Conservation (phyloP, 37 sponge, comb jelly and placozoan species). For the Crambe crambe region DNA sequence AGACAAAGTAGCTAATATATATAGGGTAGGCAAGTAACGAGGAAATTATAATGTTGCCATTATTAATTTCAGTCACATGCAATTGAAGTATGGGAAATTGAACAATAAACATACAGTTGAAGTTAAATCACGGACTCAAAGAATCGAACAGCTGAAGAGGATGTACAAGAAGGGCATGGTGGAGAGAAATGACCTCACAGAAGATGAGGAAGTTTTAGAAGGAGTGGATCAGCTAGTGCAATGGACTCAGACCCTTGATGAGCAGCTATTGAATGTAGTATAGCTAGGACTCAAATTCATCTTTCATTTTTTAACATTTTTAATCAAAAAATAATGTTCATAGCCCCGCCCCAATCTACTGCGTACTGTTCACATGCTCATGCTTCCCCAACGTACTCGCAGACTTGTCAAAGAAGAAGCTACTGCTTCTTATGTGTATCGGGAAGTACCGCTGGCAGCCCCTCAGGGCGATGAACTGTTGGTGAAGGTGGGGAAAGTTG, state of each 20-base stretch:
- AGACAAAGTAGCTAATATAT: too few species aligned
- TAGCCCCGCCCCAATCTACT: background rate
- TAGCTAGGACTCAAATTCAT: too few species aligned
- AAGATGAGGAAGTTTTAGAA: background rate
- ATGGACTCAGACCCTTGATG: background rate
- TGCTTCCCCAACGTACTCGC: slow-evolving; percentile 43
- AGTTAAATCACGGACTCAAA: background rate
- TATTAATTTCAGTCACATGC: background rate
- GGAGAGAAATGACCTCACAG: background rate
- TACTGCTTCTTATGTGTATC: slow-evolving; percentile 58
- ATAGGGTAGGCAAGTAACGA: too few species aligned
- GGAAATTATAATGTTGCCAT: too few species aligned
- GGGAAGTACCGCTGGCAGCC: slow-evolving; percentile 60
- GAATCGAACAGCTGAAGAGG: background rate
- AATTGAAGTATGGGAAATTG: background rate
- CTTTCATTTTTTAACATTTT: too few species aligned
- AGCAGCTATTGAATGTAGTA: background rate
- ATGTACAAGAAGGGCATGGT: background rate
- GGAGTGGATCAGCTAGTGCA: background rate
- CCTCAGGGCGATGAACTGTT: slow-evolving; percentile 73
- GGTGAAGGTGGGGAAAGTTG: slow-evolving; percentile 69
- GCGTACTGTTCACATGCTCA: background rate
- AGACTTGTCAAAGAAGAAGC: slow-evolving; percentile 77
- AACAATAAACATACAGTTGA: background rate
- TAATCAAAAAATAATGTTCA: too few species aligned